Evolutionary conservation across 2,797 vertebrate species (phyloP), one percentile per base, ranked within the genome.

Genomic region (Artibeus lituratus): DNA sequence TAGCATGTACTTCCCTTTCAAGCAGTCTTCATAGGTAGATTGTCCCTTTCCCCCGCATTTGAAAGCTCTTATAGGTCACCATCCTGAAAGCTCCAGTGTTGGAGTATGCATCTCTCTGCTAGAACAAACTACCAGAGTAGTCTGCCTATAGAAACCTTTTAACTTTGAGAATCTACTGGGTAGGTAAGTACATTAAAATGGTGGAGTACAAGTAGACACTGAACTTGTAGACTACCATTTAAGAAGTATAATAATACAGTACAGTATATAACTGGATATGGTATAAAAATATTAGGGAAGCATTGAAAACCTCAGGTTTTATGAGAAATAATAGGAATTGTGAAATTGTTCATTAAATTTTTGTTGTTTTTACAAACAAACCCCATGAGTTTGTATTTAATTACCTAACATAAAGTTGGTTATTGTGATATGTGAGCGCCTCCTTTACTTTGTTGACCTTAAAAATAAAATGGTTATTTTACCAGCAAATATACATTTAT

Each of bases 301-400:
- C 16, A 69, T 32, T 94, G 51, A 88, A 90, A 94, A 8, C 57
- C n/a, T 93, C 18, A 74, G 47, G 29, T 90, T 92, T 92, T 90
- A 49, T 59, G 22, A 78, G 44, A 72, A 65, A 57, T 86, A 44
- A 44, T 49, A 9, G 15, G n/a, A 82, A 22, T 83, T 51, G 87
- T 93, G 47, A 90, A 87, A 62, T 19, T 81, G 5, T 80, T 86
- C 22, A 85, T 83, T 12, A 78, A 37, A 72, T 51, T 80, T 89
- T 12, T 82, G 72, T 32, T 88, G 22, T 24, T 87, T 94, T 72
- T 92, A 42, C 42, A 42, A 42, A 42, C 42, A 42, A 42, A 42
- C 10, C 76, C 10, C 11, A 39, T 21, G 59, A 62, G 19, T 76
- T 83, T 77, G 44, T 73, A 57, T 72, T 86, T 82, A 65, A 82